These are phyloP conservation scores for Ceratina australensis DNA, from an alignment of 1,140 invertebrate genomes.

Conservation along the genomic window DNA sequence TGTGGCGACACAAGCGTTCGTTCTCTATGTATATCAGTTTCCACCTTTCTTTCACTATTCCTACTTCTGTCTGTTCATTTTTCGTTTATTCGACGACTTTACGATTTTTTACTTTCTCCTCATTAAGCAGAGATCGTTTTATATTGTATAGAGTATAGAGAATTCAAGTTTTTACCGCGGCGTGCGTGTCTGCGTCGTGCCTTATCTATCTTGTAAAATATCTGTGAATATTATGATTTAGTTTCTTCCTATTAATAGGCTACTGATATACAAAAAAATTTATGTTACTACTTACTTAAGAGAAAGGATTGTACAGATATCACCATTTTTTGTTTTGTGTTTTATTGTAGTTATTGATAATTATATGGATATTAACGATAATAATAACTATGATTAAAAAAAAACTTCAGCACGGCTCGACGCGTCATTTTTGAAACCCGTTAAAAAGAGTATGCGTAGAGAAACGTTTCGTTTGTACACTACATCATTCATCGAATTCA, in stretches of 20 bases:
- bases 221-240: slow-evolving; percentile 80
- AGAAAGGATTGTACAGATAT: slow-evolving; percentile 78
- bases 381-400: slow-evolving; percentile 80
- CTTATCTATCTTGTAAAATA: slow-evolving; percentile 79
- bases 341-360: slow-evolving; percentile 81
- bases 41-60: background rate
- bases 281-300: slow-evolving; percentile 78
- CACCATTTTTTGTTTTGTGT: slow-evolving; percentile 79
- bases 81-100: background rate
- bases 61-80: background rate
- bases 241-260: slow-evolving; percentile 79
- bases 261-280: slow-evolving; percentile 77
- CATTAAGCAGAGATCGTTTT: slow-evolving; percentile 18
- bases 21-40: slow-evolving; percentile 29
- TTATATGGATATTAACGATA: slow-evolving; percentile 81
- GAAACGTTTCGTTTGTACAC: slow-evolving; percentile 5
- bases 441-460: background rate
- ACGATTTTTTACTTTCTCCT: background rate
- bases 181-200: slow-evolving; percentile 65
- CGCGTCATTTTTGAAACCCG: slow-evolving; percentile 50
- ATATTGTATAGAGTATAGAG: slow-evolving; percentile 6
- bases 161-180: slow-evolving; percentile 49
- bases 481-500: background rate
- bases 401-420: slow-evolving; percentile 58
- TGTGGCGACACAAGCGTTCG: slow-evolving; percentile 22